These are phyloP conservation scores for Zygaena filipendulae DNA, from an alignment of 2,888 invertebrate species.

Conservation along the genomic window DNA sequence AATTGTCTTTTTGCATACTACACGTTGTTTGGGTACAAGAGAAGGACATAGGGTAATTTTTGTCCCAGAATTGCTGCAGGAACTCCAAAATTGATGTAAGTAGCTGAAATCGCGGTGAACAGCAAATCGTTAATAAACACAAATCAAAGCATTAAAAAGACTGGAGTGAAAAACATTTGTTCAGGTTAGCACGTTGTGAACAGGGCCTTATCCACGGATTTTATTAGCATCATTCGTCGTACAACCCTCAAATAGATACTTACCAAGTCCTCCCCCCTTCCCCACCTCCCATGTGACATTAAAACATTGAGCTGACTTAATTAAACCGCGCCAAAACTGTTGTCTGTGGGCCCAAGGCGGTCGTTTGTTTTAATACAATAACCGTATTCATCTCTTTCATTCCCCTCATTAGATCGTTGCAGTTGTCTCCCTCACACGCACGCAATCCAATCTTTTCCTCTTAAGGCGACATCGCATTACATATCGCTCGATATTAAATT, in stretches of 20 bases:
- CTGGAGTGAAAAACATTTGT: too few species aligned
- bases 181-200: too few species aligned
- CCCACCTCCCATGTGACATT: slow-evolving; percentile 45
- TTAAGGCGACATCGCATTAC: slow-evolving; percentile 48
- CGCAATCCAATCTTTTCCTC: slow-evolving; percentile 48
- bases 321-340: slow-evolving; percentile 67
- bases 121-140: too few species aligned
- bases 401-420: slow-evolving; percentile 31
- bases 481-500: slow-evolving; percentile 26
- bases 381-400: slow-evolving; percentile 47
- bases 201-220: too few species aligned
- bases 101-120: too few species aligned
- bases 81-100: too few species aligned
- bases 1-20: too few species aligned
- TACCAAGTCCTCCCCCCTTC: slow-evolving; percentile 33
- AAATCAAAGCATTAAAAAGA: too few species aligned
- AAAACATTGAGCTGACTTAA: slow-evolving; percentile 65
- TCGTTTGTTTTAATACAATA: slow-evolving; percentile 69
- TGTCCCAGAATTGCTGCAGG: too few species aligned
- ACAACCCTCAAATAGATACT: slow-evolving; percentile 65
- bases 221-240: slow-evolving; percentile 48
- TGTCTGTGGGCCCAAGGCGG: slow-evolving; percentile 61
- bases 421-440: slow-evolving; percentile 30
- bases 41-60: too few species aligned
- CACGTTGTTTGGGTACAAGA: too few species aligned